phyloP scores from a whole-genome alignment of 1,140 invertebrate species.

The Grapholita molesta region DNA sequence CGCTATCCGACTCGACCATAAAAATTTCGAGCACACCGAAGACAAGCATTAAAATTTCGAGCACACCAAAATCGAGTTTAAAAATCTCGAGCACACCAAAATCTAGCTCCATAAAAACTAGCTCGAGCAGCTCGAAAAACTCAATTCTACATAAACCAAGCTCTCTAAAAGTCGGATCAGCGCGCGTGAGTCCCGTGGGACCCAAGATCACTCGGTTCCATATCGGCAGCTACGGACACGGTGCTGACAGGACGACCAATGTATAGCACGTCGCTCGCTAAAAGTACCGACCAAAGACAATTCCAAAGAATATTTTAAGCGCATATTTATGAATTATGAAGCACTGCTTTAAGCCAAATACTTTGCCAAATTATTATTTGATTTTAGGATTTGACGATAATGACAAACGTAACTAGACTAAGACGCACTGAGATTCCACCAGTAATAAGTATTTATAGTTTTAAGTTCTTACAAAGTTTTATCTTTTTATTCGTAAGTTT shows the following conservation, averaged over 20 bases:
- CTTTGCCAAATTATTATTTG: not conserved
- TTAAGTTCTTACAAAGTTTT: not conserved
- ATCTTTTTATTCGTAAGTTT: not conserved
- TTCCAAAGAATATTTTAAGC: slow-evolving; percentile 20
- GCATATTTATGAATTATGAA: too few relatives aligned
- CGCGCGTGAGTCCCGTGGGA: slow-evolving; percentile 22
- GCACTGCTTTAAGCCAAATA: slow-evolving; percentile 2
- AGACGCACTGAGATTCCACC: slow-evolving; percentile 15
- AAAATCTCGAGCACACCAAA: not conserved
- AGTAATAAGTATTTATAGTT: slow-evolving; percentile 1
- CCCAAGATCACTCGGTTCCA: slow-evolving; percentile 36
- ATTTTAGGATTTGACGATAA: not conserved
- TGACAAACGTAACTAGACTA: not conserved
- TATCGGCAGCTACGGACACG: slow-evolving; percentile 24
- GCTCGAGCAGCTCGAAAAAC: slow-evolving; percentile 32
- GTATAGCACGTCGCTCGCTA: slow-evolving; percentile 54
- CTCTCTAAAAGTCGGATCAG: not conserved
- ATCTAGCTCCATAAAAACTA: not conserved
- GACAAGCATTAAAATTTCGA: slow-evolving; percentile 19
- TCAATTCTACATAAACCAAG: slow-evolving; percentile 15
- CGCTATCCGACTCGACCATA: slow-evolving; percentile 11
- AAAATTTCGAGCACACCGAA: slow-evolving; percentile 29
- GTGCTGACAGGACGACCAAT: slow-evolving; percentile 31
- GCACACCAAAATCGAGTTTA: slow-evolving; percentile 22
- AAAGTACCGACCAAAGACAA: slow-evolving; percentile 54